These are phyloP conservation scores for Physocephala rufipes DNA, from an alignment of 2,888 invertebrate species.

Conservation along the genomic window DNA sequence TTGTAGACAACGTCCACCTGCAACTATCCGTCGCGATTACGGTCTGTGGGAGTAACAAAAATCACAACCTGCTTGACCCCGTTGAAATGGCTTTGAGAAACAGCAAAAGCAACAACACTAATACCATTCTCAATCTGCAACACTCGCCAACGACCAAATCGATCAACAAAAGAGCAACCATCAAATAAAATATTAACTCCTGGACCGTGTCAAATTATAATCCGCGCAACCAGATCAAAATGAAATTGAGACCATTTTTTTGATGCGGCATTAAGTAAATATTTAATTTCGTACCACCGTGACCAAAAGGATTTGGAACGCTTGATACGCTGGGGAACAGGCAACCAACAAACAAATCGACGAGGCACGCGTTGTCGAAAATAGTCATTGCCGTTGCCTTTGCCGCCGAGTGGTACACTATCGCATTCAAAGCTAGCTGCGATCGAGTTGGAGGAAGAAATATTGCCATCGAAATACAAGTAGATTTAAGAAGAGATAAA, in stretches of 20 bases:
- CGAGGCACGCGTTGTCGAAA: slow-evolving; percentile 18
- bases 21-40: background rate
- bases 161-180: slow-evolving; percentile 39
- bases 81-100: background rate
- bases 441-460: background rate
- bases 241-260: slow-evolving; percentile 40
- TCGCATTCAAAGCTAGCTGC: slow-evolving; percentile 1
- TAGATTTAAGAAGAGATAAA: too few species aligned
- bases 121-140: background rate
- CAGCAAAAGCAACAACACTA: background rate
- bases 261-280: slow-evolving; percentile 52
- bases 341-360: slow-evolving; percentile 21
- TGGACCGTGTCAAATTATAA: slow-evolving; percentile 54
- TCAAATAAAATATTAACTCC: slow-evolving; percentile 56
- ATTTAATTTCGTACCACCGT: slow-evolving; percentile 63
- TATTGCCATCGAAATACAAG: too few species aligned
- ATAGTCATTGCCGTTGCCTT: slow-evolving; percentile 27
- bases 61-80: slow-evolving; percentile 25
- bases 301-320: slow-evolving; percentile 60
- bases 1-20: slow-evolving; percentile 16
- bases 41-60: background rate
- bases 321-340: slow-evolving; percentile 46
- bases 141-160: background rate
- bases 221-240: slow-evolving; percentile 40
- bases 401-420: slow-evolving; percentile 24